A percentile compares a stretch with the other conserved stretches of the same genome.
phyloP scores from a whole-genome alignment of 2,888 invertebrate species.

The Ectemnius lituratus region DNA sequence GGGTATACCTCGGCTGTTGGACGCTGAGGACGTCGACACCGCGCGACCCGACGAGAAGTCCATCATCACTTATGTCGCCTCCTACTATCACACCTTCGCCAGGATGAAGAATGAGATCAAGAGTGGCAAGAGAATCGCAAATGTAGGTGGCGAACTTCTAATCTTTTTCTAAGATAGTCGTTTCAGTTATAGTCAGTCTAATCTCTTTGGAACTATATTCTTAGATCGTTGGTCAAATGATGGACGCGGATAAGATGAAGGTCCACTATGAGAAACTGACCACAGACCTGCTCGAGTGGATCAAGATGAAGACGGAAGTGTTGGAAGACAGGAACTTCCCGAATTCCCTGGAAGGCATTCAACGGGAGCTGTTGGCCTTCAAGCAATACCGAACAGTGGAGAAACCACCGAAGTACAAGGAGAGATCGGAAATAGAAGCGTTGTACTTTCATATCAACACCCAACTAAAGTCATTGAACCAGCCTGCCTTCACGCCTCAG shows the following conservation, averaged over 20 bases:
- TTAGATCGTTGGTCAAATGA: conserved; percentile 97
- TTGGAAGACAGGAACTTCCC: conserved; percentile 93
- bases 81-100: conserved; percentile 99
- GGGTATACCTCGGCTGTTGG: conserved; percentile 94
- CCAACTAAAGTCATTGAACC: conserved; percentile 94
- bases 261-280: conserved; percentile 92
- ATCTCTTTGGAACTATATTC: conserved; percentile 19
- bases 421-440: conserved; percentile 97
- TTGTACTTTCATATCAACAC: conserved; percentile 98
- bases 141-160: conserved; percentile 82
- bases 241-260: conserved; percentile 96
- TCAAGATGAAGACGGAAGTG: conserved; percentile 89
- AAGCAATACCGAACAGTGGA: conserved; percentile 97
- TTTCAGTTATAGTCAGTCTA: background rate
- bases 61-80: conserved; percentile 98
- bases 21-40: conserved; percentile 98
- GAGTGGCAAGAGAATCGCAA: conserved; percentile 97
- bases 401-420: conserved; percentile 99
- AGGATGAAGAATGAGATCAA: conserved; percentile 99
- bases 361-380: conserved; percentile 91
- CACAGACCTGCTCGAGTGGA: conserved; percentile 95
- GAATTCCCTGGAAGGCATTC: conserved; percentile 96
- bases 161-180: background rate
- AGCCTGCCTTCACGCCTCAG: conserved; percentile 90
- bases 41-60: conserved; percentile 98